Percentiles rank a stretch among this genome's conserved stretches.
phyloP scores from a whole-genome alignment of 2,888 invertebrate species.

The Melitaea athalia region DNA sequence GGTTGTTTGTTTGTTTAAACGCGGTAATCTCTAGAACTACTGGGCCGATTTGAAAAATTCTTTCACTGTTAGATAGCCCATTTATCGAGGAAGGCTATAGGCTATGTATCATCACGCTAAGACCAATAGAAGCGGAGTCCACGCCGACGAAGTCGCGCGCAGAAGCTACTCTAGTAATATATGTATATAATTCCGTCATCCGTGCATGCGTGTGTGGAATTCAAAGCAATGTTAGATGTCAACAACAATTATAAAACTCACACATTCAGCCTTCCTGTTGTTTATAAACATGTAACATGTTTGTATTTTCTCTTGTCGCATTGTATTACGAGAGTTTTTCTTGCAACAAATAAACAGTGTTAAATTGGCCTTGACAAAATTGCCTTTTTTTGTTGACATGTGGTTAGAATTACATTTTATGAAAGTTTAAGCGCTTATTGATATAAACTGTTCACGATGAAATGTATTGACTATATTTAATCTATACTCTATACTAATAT shows the following conservation, averaged over 20 bases:
- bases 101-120: too few species aligned
- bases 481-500: too few species aligned
- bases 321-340: constrained; percentile 18
- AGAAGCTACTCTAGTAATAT: too few species aligned
- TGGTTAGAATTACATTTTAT: not conserved
- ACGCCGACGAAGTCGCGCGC: too few species aligned
- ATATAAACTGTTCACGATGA: not conserved
- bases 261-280: constrained; percentile 21
- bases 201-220: not conserved
- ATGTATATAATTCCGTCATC: not conserved
- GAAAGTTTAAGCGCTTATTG: not conserved
- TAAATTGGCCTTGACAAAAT: constrained; percentile 20
- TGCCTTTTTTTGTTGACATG: not conserved
- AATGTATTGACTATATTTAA: not conserved
- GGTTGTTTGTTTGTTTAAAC: too few species aligned
- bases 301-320: constrained; percentile 28
- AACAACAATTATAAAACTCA: constrained; percentile 24
- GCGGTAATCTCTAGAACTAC: too few species aligned
- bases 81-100: too few species aligned
- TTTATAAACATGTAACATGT: constrained; percentile 25
- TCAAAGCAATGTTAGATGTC: not conserved
- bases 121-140: too few species aligned
- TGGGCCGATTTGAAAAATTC: too few species aligned
- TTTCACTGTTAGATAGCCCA: too few species aligned
- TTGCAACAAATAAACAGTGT: constrained; percentile 13